Evolutionary conservation across 2,888 invertebrate species (phyloP).

Genomic region (Protula sp.): DNA sequence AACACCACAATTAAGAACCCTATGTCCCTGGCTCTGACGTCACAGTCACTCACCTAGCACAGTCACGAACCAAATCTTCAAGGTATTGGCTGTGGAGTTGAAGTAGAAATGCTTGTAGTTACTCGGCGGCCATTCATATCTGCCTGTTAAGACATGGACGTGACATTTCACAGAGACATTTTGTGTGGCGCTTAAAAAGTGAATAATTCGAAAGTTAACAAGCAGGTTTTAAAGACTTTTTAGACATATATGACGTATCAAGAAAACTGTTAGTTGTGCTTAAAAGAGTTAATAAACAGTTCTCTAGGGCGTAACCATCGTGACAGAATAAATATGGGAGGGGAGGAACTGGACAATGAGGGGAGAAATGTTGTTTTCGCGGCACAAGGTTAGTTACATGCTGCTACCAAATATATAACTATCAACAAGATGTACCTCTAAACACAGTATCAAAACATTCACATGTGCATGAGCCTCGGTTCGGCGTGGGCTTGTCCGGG

Average conservation of each 20-base stretch:
- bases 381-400: too few species aligned
- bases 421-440: constrained; percentile 66
- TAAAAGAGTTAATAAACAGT: too few species aligned
- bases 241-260: not conserved
- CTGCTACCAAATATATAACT: too few species aligned
- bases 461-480: constrained; percentile 64
- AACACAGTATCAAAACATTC: constrained; percentile 74
- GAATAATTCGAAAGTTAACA: too few species aligned
- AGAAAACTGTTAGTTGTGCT: too few species aligned
- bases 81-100: constrained; percentile 42
- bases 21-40: too few species aligned
- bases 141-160: constrained; percentile 29
- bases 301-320: too few species aligned
- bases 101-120: constrained; percentile 51
- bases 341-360: too few species aligned
- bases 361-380: too few species aligned
- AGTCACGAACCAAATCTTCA: constrained; percentile 40
- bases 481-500: constrained; percentile 64
- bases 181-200: not conserved
- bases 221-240: too few species aligned
- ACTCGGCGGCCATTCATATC: constrained; percentile 48
- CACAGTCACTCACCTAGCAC: constrained; percentile 10
- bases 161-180: not conserved
- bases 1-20: too few species aligned
- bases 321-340: too few species aligned